These are phyloP conservation scores for Heliconius himera DNA, from an alignment of 1,140 invertebrate genomes.

Conservation along the genomic window DNA sequence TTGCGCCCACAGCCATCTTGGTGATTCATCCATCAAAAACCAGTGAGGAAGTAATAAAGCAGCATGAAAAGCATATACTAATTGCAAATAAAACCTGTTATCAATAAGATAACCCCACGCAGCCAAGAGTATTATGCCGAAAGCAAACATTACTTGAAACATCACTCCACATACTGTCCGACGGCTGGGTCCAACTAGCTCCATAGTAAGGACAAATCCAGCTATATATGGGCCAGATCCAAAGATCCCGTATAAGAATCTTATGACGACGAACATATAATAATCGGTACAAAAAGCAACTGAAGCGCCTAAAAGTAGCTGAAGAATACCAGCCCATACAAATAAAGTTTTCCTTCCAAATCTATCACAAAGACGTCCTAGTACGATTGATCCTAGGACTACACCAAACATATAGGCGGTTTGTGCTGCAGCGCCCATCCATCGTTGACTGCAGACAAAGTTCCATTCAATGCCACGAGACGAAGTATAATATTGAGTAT, in stretches of 20 bases:
- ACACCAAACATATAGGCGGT: conserved; percentile 94
- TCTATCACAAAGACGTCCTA: conserved; percentile 92
- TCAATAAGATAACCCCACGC: conserved; percentile 90
- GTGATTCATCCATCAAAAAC: conserved; percentile 92
- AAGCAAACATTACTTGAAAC: conserved; percentile 90
- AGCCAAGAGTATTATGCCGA: conserved; percentile 90
- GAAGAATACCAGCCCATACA: conserved; percentile 86
- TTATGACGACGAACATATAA: conserved; percentile 85
- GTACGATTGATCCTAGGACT: conserved; percentile 89
- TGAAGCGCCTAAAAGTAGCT: conserved; percentile 86
- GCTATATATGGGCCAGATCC: conserved; percentile 91
- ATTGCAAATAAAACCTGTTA: conserved; percentile 88
- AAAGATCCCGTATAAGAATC: conserved; percentile 90
- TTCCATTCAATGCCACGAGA: conserved; percentile 91
- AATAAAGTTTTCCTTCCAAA: conserved; percentile 91
- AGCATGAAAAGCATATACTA: conserved; percentile 89
- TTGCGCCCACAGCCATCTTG: conserved; percentile 91
- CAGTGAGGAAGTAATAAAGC: conserved; percentile 88
- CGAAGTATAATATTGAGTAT: conserved; percentile 86
- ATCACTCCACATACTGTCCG: conserved; percentile 91
- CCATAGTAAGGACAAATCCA: conserved; percentile 92
- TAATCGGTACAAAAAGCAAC: conserved; percentile 89
- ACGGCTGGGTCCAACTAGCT: conserved; percentile 90
- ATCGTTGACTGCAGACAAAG: conserved; percentile 90
- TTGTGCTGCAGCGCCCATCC: conserved; percentile 91